These are phyloP conservation scores for Drosophila buzzatii DNA, from an alignment of 2,888 invertebrate species.

Conservation along the genomic window DNA sequence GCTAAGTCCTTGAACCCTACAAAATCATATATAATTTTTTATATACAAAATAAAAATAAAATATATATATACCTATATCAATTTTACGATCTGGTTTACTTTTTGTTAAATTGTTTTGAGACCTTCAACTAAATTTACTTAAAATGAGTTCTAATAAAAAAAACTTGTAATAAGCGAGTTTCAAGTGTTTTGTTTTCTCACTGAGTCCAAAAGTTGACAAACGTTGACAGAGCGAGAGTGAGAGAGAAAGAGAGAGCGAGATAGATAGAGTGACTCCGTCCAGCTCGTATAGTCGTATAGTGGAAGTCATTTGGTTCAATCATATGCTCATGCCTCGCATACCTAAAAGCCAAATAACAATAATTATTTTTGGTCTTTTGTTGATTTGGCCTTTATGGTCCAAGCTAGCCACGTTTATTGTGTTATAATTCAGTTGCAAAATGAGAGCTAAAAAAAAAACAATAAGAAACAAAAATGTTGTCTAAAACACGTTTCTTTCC, in stretches of 20 bases:
- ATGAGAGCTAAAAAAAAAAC: constrained; percentile 15
- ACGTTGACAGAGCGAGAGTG: not conserved
- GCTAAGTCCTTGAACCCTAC: constrained; percentile 37
- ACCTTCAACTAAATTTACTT: constrained; percentile 37
- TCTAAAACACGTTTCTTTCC: constrained; percentile 46
- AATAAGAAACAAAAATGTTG: constrained; percentile 21
- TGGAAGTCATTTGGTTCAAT: not conserved
- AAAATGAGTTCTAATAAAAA: constrained; percentile 17
- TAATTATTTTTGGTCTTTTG: not conserved
- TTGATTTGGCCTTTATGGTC: constrained; percentile 7
- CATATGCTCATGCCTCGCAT: constrained; percentile 13
- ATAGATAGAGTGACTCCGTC: not conserved
- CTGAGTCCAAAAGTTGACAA: not conserved
- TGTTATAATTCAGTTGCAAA: constrained; percentile 34
- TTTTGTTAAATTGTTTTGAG: constrained; percentile 5
- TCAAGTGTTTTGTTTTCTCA: not conserved
- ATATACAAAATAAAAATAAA: not conserved
- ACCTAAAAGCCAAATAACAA: not conserved
- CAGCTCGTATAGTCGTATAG: not conserved
- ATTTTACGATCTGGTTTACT: constrained; percentile 29
- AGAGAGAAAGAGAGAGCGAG: not conserved
- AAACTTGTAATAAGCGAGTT: constrained; percentile 3
- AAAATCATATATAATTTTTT: not conserved
- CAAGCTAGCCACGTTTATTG: constrained; percentile 36
- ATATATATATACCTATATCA: not conserved